Evolutionary conservation across 1,140 invertebrate genomes (phyloP), one percentile per base, ranked within the genome.

Genomic region (Drosophila grimshawi): DNA sequence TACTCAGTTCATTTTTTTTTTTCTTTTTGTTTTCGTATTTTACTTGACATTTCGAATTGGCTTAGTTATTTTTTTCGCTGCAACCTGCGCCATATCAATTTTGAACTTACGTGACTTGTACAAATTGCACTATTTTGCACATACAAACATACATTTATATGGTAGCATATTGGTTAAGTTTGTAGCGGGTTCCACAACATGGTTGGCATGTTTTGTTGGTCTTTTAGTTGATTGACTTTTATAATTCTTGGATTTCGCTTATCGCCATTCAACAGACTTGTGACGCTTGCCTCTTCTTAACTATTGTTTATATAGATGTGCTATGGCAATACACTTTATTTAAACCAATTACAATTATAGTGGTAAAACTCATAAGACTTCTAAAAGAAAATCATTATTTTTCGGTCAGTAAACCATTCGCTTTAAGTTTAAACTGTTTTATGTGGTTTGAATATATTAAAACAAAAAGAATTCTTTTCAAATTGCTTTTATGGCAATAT

Each of bases 91-190:
- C 61, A 66, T 88, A 88, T 88, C 81, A 81, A 78, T 80, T 60
- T 80, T 80, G 64, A 63, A 75, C 69, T 89, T 89, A 88, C 83
- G 85, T 86, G 83, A 86, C 83, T 86, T 76, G 68, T 69, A 60
- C 73, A 78, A 81, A 80, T 63, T 80, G 80, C 80, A 78, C 61
- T 78, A 82, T 63, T 78, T 66, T 65, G 81, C 70, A 64, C 64
- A 86, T 78, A 68, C 19, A 57, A 19, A 39, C 27, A 45, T 46
- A 67, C 29, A 39, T 53, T 46, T 66, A 55, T 46, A 46, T 55
- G 5, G 4, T 59, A 39, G 27, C 56, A 59, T 37, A 19, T 46
- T 61, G 43, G n/a, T 39, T 56, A 32, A 51, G 30, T 37, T 68
- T 45, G 35, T 19, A 43, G 52, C 57, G 57, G 57, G 43, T 49